Evolutionary conservation across 2,113 vertebrate species (phyloP).

Genomic region (Triplophysa tibetana): DNA sequence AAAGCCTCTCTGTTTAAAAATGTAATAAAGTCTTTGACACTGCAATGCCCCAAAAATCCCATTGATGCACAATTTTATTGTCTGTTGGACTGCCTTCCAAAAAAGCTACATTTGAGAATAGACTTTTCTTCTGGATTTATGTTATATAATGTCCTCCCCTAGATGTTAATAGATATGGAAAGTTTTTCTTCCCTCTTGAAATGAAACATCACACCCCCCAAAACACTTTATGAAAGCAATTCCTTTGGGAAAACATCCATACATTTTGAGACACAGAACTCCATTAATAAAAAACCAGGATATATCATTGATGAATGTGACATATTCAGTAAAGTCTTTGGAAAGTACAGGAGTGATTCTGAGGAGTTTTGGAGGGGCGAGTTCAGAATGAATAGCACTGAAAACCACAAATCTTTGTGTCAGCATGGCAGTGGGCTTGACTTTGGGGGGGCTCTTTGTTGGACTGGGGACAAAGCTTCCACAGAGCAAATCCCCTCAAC

Average conservation of each 20-base stretch:
- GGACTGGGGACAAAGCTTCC: slow-evolving; percentile 46
- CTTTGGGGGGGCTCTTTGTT: slow-evolving; percentile 46
- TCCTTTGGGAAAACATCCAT: not conserved
- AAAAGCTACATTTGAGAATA: not conserved
- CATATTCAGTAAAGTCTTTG: not conserved
- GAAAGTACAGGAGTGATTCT: slow-evolving; percentile 11
- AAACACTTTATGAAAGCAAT: not conserved
- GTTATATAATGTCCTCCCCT: not conserved
- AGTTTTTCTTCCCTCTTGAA: not conserved
- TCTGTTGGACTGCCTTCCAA: not conserved
- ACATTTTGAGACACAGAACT: not conserved
- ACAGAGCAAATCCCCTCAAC: slow-evolving; percentile 32
- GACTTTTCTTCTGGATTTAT: not conserved
- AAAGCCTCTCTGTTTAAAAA: slow-evolving; percentile 41
- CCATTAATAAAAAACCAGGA: not conserved
- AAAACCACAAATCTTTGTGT: slow-evolving; percentile 28
- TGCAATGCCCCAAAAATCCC: not conserved
- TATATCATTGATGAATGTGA: not conserved
- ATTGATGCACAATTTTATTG: slow-evolving; percentile 19
- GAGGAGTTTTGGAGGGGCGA: not conserved
- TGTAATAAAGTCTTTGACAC: slow-evolving; percentile 27
- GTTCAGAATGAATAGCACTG: slow-evolving; percentile 22
- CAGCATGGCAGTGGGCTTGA: slow-evolving; percentile 43
- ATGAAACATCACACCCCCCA: not conserved
- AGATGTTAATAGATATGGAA: not conserved